Evolutionary conservation across 2,113 vertebrate species (phyloP), one percentile per base, ranked within the genome.

Genomic region (Eolophus roseicapilla): DNA sequence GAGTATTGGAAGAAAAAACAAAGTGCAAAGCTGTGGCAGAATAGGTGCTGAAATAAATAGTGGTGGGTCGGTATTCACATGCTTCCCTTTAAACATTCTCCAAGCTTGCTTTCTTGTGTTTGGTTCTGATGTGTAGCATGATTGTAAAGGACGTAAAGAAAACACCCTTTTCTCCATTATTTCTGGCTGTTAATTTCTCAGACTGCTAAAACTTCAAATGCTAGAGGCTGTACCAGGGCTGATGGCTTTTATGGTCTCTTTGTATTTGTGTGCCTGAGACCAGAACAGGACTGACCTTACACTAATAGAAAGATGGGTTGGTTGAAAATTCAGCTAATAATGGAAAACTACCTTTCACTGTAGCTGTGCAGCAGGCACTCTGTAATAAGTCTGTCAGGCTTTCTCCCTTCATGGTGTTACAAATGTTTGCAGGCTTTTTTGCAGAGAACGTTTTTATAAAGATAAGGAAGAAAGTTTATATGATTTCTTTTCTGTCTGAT

Each of bases 241-340:
- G 44, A 41, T 49, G 31, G 59, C 31, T 77, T 88, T 80, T 85
- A 76, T 49, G 59, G 16, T 82, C 29, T 73, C 33, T 70, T 47
- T 74, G 28, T 69, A 62, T 73, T 78, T 0, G 0, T 29, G 20
- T 44, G 25, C 41, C 85, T 49, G 80, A 63, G 25, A 79, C 43
- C 44, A 57, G 82, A 95, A n/a, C 46, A 69, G 14, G 41, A 41
- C 75, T 50, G 82, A 84, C 25, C 37, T 47, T 39, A 11, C 1
- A 1, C 37, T 76, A 73, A 65, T 7, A 59, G 31, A 69, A 81
- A 65, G 37, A 59, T 35, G n/a, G 47, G 17, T 17, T 86, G 35
- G 18, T 41, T 92, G 80, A 71, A 89, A 94, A 85, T 87, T 91
- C 81, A 79, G 57, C 37, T 79, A 70, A 76, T 91, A 89, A 67